These are phyloP conservation scores for Pollenia labialis DNA, from an alignment of 2,888 invertebrate species.

Conservation along the genomic window DNA sequence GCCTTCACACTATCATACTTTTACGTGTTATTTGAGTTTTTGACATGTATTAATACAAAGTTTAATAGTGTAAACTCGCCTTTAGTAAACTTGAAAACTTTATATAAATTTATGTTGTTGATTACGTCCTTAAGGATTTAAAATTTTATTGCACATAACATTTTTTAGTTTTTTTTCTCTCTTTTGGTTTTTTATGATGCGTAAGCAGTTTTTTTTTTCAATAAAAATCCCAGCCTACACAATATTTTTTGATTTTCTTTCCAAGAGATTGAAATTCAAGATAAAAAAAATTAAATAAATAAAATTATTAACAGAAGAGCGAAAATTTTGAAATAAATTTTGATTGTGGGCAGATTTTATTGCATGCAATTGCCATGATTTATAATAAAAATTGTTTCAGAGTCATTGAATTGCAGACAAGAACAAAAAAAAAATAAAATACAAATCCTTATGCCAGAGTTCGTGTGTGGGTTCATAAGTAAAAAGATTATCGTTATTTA, in stretches of 20 bases:
- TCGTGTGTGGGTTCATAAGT: neutral
- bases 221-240: neutral
- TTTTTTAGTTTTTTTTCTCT: neutral
- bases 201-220: slow-evolving; percentile 48
- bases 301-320: neutral
- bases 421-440: neutral
- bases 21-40: too few relatives aligned
- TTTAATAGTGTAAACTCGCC: too few relatives aligned
- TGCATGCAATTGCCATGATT: slow-evolving; percentile 64
- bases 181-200: slow-evolving; percentile 8
- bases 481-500: slow-evolving; percentile 51
- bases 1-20: too few relatives aligned
- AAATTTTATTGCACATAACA: slow-evolving; percentile 8
- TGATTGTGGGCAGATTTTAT: slow-evolving; percentile 65
- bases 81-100: too few relatives aligned
- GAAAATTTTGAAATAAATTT: slow-evolving; percentile 35
- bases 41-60: too few relatives aligned
- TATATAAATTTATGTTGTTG: neutral
- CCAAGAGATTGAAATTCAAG: slow-evolving; percentile 16
- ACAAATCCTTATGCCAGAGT: neutral
- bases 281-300: slow-evolving; percentile 17
- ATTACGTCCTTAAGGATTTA: slow-evolving; percentile 65
- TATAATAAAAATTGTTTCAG: slow-evolving; percentile 53
- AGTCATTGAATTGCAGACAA: slow-evolving; percentile 31
- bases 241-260: slow-evolving; percentile 14